These are phyloP conservation scores for Lagocephalus sceleratus DNA, from an alignment of 2,797 vertebrate genomes.

Conservation along the genomic window DNA sequence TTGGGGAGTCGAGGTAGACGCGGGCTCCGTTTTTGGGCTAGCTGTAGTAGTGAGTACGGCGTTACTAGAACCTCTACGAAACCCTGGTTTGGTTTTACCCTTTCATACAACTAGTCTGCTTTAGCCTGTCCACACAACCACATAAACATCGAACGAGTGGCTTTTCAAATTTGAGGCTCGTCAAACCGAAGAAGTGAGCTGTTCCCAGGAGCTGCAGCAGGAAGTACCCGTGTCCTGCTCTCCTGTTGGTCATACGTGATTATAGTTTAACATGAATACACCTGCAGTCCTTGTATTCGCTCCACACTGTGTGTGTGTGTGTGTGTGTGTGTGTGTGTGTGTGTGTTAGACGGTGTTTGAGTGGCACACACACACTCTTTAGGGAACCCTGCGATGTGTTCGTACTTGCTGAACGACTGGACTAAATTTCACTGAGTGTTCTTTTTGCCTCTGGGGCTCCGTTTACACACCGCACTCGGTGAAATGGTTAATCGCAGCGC, in stretches of 20 bases:
- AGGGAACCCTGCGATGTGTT: conserved; percentile 26
- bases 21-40: conserved; percentile 83
- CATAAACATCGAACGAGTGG: conserved; percentile 8
- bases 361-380: neutral
- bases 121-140: conserved; percentile 41
- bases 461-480: conserved; percentile 19
- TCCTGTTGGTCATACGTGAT: neutral
- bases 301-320: conserved; percentile 5
- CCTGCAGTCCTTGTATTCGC: conserved; percentile 27
- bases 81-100: conserved; percentile 61
- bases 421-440: conserved; percentile 13
- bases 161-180: no score
- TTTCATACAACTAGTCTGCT: conserved; percentile 37
- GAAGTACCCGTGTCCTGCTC: conserved; percentile 10
- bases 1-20: conserved; percentile 95
- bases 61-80: conserved; percentile 70
- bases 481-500: conserved; percentile 20
- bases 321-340: no score
- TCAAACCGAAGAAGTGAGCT: conserved; percentile 13
- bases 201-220: conserved; percentile 47
- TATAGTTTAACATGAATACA: conserved; percentile 6
- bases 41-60: conserved; percentile 84
- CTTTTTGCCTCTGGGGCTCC: conserved; percentile 23
- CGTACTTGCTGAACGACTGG: conserved; percentile 37
- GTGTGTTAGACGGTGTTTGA: conserved; percentile 27